Evolutionary conservation across 2,113 vertebrate species (phyloP), one percentile per base, ranked within the genome.

Genomic region (Rhinopomastus cyanomelas): DNA sequence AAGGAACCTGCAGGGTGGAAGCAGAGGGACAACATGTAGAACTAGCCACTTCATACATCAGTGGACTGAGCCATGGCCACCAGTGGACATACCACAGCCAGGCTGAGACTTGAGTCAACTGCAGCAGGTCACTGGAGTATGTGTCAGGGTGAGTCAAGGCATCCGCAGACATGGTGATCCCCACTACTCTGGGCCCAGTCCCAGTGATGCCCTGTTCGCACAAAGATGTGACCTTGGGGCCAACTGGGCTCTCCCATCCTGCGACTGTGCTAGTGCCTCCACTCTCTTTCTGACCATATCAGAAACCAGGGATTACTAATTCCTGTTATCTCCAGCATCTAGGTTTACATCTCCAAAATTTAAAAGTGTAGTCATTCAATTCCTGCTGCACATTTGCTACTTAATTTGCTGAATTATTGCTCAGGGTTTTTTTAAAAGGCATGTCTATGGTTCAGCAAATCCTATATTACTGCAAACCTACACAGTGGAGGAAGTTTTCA

Each of bases 121-220:
- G 34, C 20, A 32, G 22, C 8, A 16, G 11, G n/a, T 21, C 6
- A 0, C 34, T 4, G 21, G 19, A 10, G 11, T 14, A 56, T 1
- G 0, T 3, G 6, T 12, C 49, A 1, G 0, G 8, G 48, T 1
- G 2, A 36, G 30, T 23, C 2, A 0, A 30, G 16, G 36, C 74
- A 49, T 22, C 55, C 55, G 36, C 3, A 0, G 44, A 16, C 9
- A 59, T 29, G 32, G 44, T 23, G 16, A 81, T 32, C 27, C 23
- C 29, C 51, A 12, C 1, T 1, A 3, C 46, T 21, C 6, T 0
- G 22, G 20, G 19, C 9, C 20, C 21, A 6, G 1, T 5, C 18
- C 25, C 36, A 26, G 29, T 37, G 82, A 32, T 1, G 1, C n/a
- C 29, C 59, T 2, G 2, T 46, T 73, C 0, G 0, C 52, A 34